These are phyloP conservation scores for Sinhomidia bicolor DNA, from an alignment of 2,888 invertebrate genomes.

Conservation along the genomic window DNA sequence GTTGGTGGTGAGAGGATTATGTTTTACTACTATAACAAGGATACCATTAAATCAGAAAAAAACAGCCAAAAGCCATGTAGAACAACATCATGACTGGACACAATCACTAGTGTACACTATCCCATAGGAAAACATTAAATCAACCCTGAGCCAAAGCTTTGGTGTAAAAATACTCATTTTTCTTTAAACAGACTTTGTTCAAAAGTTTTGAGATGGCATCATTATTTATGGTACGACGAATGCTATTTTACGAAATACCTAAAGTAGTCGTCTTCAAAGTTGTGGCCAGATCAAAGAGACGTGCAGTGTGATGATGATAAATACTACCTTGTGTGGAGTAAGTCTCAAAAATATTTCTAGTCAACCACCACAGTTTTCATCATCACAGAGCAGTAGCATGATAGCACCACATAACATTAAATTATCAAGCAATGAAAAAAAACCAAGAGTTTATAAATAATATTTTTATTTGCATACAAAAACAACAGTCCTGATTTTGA, in stretches of 20 bases:
- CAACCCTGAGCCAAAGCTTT: conserved; percentile 53
- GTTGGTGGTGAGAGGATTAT: background rate
- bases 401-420: too few relatives aligned
- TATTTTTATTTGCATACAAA: conserved; percentile 57
- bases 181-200: conserved; percentile 7
- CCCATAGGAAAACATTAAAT: conserved; percentile 61
- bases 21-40: background rate
- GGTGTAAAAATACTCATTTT: conserved; percentile 37
- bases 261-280: background rate
- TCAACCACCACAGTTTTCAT: too few relatives aligned
- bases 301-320: background rate
- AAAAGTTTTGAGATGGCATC: background rate
- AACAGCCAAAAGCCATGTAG: conserved; percentile 38
- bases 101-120: conserved; percentile 64
- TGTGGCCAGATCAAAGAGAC: background rate
- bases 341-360: background rate
- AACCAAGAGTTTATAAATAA: conserved; percentile 10
- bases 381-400: too few relatives aligned
- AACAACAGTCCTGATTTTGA: conserved; percentile 30
- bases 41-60: conserved; percentile 35
- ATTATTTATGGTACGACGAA: background rate
- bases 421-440: too few relatives aligned
- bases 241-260: too few relatives aligned
- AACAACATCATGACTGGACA: conserved; percentile 71
- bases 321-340: background rate